Evolutionary conservation across 2,797 vertebrate genomes (phyloP), one percentile per base, ranked within the genome.

Genomic region (Chelon auratus): DNA sequence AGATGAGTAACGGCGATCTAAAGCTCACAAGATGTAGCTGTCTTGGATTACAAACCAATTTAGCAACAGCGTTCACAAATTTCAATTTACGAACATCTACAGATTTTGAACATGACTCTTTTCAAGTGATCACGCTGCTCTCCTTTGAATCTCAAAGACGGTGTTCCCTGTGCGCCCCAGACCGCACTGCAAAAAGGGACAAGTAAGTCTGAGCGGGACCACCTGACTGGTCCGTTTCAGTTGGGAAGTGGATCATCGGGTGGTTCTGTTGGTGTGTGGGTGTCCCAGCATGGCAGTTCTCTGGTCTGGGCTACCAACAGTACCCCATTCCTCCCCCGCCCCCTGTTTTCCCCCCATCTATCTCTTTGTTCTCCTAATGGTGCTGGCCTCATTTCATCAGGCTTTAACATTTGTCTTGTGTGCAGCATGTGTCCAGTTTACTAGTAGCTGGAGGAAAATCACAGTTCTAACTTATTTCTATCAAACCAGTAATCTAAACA

Each of bases 101-200:
- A 0, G 18, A 17, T 66, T 72, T n/a, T 55, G 59, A 62, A 45
- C 10, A 2, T 72, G 24, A 40, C 52, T 81, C 15, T n/a, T 68
- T 30, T 57, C 0, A 56, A 15, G 2, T 63, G 26, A 88, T 72
- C 9, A 64, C 58, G 2, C 60, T 87, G 85, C 86, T 93, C 75
- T 93, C 82, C 85, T 94, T 82, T 94, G 78, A 92, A 93, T 93
- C 91, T 93, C 74, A 83, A 93, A 98, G 97, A 95, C 95, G 68
- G 94, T 98, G 91, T 97, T 97, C 76, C 96, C 96, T 56, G 75
- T 97, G 71, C 94, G 96, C 84, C 92, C 93, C 89, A 94, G 97
- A 89, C 97, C 95, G 64, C 95, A 96, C 78, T 97, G 97, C 96
- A 98, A 98, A 95, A 94, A 45, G 64, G 87, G 88, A 36, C 90